Evolutionary conservation across 2,113 vertebrate genomes (phyloP).

Genomic region (Otocyon megalotis): DNA sequence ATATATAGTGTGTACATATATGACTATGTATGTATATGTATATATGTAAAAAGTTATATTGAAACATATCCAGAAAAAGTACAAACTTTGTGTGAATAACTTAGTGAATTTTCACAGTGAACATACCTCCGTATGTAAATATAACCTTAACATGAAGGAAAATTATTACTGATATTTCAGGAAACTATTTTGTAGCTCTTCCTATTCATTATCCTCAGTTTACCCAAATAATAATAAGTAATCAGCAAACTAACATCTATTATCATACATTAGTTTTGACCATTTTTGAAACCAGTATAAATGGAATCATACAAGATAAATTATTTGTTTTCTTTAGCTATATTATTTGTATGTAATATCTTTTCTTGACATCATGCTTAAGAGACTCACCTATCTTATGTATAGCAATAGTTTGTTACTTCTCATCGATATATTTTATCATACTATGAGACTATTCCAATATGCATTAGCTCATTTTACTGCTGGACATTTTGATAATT

Average conservation of each 20-base stretch:
- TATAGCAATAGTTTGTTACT: not conserved
- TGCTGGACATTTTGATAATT: not conserved
- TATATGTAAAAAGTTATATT: not conserved
- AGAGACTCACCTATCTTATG: rapidly evolving
- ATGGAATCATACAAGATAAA: not conserved
- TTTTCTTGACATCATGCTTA: not conserved
- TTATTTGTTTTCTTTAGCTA: not conserved
- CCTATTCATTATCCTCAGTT: not conserved
- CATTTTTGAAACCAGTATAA: not conserved
- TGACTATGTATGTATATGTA: not conserved
- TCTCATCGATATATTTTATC: not conserved
- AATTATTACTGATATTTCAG: not conserved
- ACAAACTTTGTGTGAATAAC: not conserved
- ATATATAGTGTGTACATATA: not conserved
- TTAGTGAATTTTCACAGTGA: not conserved
- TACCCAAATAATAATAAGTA: not conserved
- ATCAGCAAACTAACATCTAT: not conserved
- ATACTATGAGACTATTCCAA: not conserved
- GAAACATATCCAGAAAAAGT: not conserved
- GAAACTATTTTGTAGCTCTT: not conserved
- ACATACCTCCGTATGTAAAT: not conserved
- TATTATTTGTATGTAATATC: not conserved
- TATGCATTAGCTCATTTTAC: not conserved
- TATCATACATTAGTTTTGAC: not conserved
- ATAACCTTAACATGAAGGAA: not conserved